A percentile compares a stretch with the other conserved stretches of the same genome.
phyloP scores from a whole-genome alignment of 1,140 invertebrate species.

The Drosophila pectinifera region DNA sequence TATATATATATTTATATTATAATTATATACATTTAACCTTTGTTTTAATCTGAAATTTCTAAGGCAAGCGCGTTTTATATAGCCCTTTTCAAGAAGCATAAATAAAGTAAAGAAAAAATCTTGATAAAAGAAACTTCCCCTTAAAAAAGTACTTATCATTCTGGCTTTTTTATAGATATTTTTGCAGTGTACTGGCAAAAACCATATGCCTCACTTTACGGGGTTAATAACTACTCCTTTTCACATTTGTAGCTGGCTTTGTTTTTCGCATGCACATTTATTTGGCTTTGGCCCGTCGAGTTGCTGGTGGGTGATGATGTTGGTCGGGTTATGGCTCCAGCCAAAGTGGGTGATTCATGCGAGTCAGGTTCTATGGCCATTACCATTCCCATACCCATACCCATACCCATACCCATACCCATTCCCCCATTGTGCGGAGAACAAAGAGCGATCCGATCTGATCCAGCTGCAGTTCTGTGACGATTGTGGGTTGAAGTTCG shows the following conservation, averaged over 20 bases:
- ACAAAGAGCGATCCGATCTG: conserved; percentile 30
- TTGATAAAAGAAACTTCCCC: too few relatives aligned
- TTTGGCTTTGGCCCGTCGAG: conserved; percentile 38
- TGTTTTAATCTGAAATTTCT: too few relatives aligned
- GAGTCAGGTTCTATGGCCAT: conserved; percentile 33
- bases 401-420: conserved; percentile 10
- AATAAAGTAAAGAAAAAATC: not conserved
- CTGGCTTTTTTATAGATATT: not conserved
- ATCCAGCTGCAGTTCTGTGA: conserved; percentile 38
- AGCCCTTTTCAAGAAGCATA: not conserved
- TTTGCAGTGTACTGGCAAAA: not conserved
- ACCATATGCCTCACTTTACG: not conserved
- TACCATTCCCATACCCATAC: conserved; percentile 2
- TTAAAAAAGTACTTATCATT: too few relatives aligned
- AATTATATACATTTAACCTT: too few relatives aligned
- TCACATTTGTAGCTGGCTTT: conserved; percentile 22
- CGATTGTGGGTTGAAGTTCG: conserved; percentile 66
- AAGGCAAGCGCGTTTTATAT: too few relatives aligned
- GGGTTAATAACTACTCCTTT: conserved; percentile 26
- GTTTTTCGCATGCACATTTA: conserved; percentile 43
- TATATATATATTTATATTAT: too few relatives aligned
- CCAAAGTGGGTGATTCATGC: conserved; percentile 42
- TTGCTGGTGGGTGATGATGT: conserved; percentile 24
- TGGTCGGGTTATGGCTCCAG: conserved; percentile 3
- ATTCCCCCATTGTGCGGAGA: conserved; percentile 14